Base-by-base conservation (phyloP, 2,888 invertebrate species). In the Aphidius colemani region DNA sequence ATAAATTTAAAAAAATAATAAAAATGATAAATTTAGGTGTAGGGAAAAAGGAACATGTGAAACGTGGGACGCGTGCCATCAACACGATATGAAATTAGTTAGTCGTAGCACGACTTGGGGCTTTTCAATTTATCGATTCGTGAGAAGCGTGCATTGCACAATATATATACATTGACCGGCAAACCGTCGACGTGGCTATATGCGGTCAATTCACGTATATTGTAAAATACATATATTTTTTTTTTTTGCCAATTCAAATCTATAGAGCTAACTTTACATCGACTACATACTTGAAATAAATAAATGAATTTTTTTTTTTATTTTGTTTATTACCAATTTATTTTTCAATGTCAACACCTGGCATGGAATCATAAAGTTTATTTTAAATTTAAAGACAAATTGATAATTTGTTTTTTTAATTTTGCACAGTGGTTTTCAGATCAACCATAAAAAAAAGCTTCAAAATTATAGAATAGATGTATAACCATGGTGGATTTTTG, bases 121-220 rank as follows among this genome's bases (percentile, higher is more conserved):
- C 60, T 64, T 69, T 69, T 69, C 67, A 67, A 69, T 69, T 69
- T 67, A 69, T 69, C 64, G 69, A 69, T 69, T 62, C 59, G 65
- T 62, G 64, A 64, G 63, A 49, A 67, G 59, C 59, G 51, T 48
- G 61, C 48, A 48, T 59, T 59, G 55, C 61, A 57, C 18, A 18
- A 46, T n/a, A 39, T 30, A 30, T 30, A 30, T 30, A 30, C 5
- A 30, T 30, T 30, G 30, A 30, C 30, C 30, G 5, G 30, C 30
- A 30, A 30, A 5, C 5, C 5, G 30, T 30, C 5, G 30, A 30
- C 30, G 30, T 30, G 30, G 30, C 30, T 30, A 30, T 30, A 5
- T 30, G 30, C 30, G 41, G 41, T 39, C n/a, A 30, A 41, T 8
- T 40, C 7, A 11, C 40, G n/a, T 53, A 40, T 41, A 10, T 6